These are phyloP conservation scores for Phthorimaea operculella DNA, from an alignment of 1,140 invertebrate genomes.

Conservation along the genomic window DNA sequence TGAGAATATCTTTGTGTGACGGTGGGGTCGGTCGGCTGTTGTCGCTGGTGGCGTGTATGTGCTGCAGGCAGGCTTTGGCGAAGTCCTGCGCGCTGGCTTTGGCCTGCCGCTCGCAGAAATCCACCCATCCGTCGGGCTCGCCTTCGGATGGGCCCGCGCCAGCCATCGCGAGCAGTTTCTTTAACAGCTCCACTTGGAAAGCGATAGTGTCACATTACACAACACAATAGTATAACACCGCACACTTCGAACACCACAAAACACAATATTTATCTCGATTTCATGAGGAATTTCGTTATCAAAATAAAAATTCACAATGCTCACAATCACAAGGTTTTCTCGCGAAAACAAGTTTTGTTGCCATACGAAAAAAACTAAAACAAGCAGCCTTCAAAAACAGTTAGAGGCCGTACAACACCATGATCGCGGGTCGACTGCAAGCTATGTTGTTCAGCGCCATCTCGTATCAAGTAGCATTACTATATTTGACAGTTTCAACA, in stretches of 20 bases:
- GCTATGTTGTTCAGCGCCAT: too few relatives aligned
- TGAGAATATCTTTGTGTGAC: conserved; percentile 80
- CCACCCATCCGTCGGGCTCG: conserved; percentile 74
- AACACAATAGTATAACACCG: conserved; percentile 29
- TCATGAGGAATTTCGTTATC: conserved; percentile 43
- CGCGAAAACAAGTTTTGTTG: conserved; percentile 58
- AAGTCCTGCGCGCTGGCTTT: conserved; percentile 85
- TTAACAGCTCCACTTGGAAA: conserved; percentile 61
- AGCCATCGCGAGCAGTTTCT: conserved; percentile 62
- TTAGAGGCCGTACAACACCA: too few relatives aligned
- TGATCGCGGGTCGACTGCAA: too few relatives aligned
- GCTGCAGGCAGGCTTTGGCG: conserved; percentile 84
- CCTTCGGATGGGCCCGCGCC: conserved; percentile 66
- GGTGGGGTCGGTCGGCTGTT: conserved; percentile 71
- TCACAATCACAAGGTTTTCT: conserved; percentile 40
- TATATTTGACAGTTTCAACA: too few relatives aligned
- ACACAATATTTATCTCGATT: conserved; percentile 20
- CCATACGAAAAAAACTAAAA: conserved; percentile 26
- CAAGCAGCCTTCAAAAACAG: too few relatives aligned
- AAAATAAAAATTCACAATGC: conserved; percentile 59
- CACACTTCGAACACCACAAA: conserved; percentile 19
- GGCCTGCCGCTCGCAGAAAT: conserved; percentile 92
- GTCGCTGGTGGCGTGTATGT: conserved; percentile 77
- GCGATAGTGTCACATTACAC: conserved; percentile 22
- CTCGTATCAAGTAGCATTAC: too few relatives aligned